Evolutionary conservation across 2,113 vertebrate species (phyloP), one percentile per base, ranked within the genome.

Genomic region (Macroglossus sobrinus): DNA sequence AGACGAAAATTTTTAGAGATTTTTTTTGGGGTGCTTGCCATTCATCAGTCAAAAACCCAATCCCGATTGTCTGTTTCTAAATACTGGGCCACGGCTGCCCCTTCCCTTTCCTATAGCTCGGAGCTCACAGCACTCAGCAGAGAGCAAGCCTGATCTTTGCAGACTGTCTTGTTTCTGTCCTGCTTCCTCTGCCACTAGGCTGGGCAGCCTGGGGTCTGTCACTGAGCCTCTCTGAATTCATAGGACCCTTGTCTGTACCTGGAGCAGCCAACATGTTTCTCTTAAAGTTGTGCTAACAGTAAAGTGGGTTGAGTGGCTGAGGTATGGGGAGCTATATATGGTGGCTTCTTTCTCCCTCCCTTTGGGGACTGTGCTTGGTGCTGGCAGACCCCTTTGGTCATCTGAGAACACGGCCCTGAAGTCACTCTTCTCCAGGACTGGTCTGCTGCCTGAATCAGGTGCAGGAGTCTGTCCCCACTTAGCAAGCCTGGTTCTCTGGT

Each of bases 1-100:
- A 85, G 86, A 28, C 7, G 21, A 43, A 45, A n/a, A 16, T 38
- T 79, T 63, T 4, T 80, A n/a, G 50, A 74, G 38, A 24, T 24
- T 79, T 50, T 47, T 24, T 24, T 35, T 38, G 50, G 14, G 50
- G 50, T 28, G 13, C 38, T 8, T 61, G 30, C 21, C 38, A 19
- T 3, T 24, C 12, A 16, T 43, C 1, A 57, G 5, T 35, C 1
- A 0, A 59, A 84, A 22, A 12, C 12, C 22, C 40, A 55, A 19
- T n/a, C 30, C 16, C 0, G 0, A 14, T 0, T 7, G 22, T 18
- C 24, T 30, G 30, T 7, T 45, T 85, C 53, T 45, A 45, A 64
- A 45, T 0, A 16, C 50, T 21, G 38, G 53, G 45, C 18, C 4
- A 22, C 0, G 5, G 1, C 24, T 30, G 2, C 16, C 45, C 19